Conservation (phyloP, 2,113 vertebrate species). For the Glaucidium brasilianum region DNA sequence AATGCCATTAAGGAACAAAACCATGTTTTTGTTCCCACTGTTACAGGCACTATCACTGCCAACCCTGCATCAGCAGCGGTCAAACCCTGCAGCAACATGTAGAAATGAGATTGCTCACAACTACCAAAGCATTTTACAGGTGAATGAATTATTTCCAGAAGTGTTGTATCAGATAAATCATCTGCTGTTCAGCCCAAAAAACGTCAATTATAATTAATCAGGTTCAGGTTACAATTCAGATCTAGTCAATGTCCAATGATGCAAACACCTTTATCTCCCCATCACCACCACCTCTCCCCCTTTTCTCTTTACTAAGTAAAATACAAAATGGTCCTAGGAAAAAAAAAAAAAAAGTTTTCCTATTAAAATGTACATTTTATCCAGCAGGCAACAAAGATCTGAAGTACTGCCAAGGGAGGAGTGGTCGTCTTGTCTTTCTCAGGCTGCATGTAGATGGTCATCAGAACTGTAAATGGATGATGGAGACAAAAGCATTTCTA, state of each 20-base stretch:
- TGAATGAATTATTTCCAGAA: background rate
- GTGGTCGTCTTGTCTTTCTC: background rate
- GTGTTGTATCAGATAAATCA: background rate
- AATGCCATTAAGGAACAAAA: background rate
- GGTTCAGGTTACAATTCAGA: background rate
- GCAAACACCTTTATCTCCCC: background rate
- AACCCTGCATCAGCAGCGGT: background rate
- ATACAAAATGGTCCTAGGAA: background rate
- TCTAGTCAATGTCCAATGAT: background rate
- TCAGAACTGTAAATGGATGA: background rate
- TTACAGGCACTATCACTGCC: background rate
- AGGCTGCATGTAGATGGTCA: background rate
- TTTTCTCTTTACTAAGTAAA: background rate
- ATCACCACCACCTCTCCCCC: background rate
- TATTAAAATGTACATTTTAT: background rate
- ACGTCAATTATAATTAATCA: background rate
- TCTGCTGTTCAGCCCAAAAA: background rate
- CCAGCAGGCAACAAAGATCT: background rate
- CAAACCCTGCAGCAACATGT: background rate
- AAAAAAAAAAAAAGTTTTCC: background rate
- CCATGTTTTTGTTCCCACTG: background rate
- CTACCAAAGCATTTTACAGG: background rate
- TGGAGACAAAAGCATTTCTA: background rate
- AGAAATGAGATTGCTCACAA: background rate
- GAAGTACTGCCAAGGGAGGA: background rate